Conservation (phyloP, 2,888 invertebrate species). For the Caenorhabditis drosophilae region DNA sequence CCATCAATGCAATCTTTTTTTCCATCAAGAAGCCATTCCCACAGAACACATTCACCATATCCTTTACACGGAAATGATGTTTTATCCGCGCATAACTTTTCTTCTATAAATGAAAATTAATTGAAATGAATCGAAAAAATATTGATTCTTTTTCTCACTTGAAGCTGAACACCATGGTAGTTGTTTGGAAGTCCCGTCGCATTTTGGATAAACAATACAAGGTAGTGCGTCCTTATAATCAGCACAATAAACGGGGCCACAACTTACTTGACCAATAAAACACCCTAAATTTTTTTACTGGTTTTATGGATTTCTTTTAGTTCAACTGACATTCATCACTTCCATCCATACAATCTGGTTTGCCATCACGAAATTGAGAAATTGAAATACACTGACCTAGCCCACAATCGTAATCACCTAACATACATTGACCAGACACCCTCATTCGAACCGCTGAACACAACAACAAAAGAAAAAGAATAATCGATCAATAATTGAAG, state of each 20-base stretch:
- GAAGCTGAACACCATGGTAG: conserved; percentile 48
- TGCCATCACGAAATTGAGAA: conserved; percentile 61
- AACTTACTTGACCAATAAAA: conserved; percentile 64
- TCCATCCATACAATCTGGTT: conserved; percentile 63
- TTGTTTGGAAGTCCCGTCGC: conserved; percentile 49
- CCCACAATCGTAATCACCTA: conserved; percentile 64
- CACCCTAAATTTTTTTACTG: conserved; percentile 52
- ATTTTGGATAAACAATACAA: conserved; percentile 60
- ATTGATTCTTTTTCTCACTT: conserved; percentile 34
- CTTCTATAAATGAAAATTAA: conserved; percentile 42
- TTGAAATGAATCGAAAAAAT: neutral
- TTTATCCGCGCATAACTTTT: conserved; percentile 57
- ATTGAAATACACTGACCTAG: conserved; percentile 62
- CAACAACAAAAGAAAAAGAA: neutral
- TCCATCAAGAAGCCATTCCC: conserved; percentile 63
- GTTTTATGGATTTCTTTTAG: neutral
- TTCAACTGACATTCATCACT: conserved; percentile 65
- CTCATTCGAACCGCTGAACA: conserved; percentile 59
- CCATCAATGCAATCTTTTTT: conserved; percentile 65
- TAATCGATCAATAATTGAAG: neutral
- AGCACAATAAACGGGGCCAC: conserved; percentile 62
- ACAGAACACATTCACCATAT: conserved; percentile 67
- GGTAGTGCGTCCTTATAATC: conserved; percentile 55
- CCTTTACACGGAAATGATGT: conserved; percentile 63
- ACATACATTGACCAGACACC: conserved; percentile 60